Base-by-base conservation (phyloP, 2,888 invertebrate genomes). In the Nomada hirtipes region DNA sequence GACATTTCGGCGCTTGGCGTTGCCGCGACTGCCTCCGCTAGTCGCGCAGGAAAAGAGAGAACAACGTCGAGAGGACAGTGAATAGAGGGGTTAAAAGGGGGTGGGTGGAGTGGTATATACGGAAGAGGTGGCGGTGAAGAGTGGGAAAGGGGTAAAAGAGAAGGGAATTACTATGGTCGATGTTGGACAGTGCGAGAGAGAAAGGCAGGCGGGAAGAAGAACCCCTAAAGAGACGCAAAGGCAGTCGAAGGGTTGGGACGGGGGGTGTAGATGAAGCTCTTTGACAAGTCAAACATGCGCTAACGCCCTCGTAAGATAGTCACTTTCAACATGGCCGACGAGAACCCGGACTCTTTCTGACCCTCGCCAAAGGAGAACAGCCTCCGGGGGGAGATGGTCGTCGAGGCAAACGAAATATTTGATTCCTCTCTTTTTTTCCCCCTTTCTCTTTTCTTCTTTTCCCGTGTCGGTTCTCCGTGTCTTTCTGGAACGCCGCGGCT, bases 211-310 rank as follows among this genome's bases (percentile, higher is more conserved):
- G 78, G 73, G 75, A 82, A 82, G 83, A 83, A 83, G 78, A 78
- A 83, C 83, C 77, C 68, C 73, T 70, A 76, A 76, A 84, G 82
- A 82, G 82, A 86, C 74, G 84, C 84, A 84, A 84, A 81, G 84
- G 74, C 84, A 68, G 64, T 63, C 68, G 69, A 71, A 65, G 72
- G 70, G 68, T 57, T 42, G 70, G 50, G 44, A n/a, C 11, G 73
- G 42, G 47, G 60, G 64, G 61, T 50, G 13, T 42, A 59, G 63
- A 53, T 57, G 67, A 75, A 71, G 76, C 86, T 89, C 90, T 90
- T 90, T 90, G 90, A 90, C 89, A 89, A 90, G 89, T 90, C 89
- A 88, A 89, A 90, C 89, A 89, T 89, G 89, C 87, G 88, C 90
- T 90, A 90, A 90, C 86, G 82, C 86, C 86, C 85, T 85, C 85